phyloP scores from a whole-genome alignment of 2,888 invertebrate species.

The Machimus atricapillus region DNA sequence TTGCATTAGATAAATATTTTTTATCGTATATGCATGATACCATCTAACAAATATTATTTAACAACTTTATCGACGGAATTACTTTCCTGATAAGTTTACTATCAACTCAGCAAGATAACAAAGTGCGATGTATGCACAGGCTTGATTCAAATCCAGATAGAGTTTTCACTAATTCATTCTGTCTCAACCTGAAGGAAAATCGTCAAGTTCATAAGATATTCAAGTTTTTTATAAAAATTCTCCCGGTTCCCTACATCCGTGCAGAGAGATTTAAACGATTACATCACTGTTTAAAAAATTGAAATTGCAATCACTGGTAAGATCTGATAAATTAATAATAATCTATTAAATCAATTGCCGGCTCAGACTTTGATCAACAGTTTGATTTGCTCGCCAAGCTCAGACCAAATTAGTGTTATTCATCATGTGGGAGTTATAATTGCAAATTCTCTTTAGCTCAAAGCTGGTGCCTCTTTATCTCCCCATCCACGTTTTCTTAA shows the following conservation, averaged over 20 bases:
- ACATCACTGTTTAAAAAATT: not conserved
- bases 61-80: not conserved
- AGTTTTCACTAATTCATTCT: not conserved
- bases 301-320: not conserved
- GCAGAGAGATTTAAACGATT: not conserved
- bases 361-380: not conserved
- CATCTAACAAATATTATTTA: not conserved
- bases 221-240: not conserved
- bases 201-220: not conserved
- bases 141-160: not conserved
- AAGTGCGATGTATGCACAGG: not conserved
- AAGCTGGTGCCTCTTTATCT: not conserved
- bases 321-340: not conserved
- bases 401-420: not conserved
- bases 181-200: not conserved
- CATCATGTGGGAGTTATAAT: not conserved
- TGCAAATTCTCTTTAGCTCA: not conserved
- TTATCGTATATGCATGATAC: not conserved
- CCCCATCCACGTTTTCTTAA: not conserved
- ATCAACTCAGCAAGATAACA: not conserved
- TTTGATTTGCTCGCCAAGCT: not conserved
- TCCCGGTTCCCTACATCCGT: not conserved
- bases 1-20: not conserved
- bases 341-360: not conserved
- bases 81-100: not conserved